Evolutionary conservation across 2,888 invertebrate species (phyloP).

Genomic region (Rhingia campestris): DNA sequence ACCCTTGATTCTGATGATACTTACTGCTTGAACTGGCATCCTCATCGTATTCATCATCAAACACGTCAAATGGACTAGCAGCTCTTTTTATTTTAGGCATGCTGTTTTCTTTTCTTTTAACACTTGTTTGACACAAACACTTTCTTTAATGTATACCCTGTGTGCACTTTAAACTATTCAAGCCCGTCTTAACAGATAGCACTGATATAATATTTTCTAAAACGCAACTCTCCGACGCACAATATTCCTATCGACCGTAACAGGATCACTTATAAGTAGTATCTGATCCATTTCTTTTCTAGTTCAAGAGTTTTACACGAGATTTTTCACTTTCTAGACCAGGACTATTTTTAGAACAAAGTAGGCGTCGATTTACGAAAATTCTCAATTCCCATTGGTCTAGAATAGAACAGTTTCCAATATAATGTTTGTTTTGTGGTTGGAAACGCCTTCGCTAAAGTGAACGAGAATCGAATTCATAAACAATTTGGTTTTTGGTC

Average conservation of each 20-base stretch:
- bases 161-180: too few species aligned
- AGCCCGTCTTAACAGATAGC: too few species aligned
- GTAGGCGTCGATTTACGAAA: constrained; percentile 77
- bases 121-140: constrained; percentile 82
- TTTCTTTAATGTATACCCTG: too few species aligned
- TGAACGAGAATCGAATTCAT: constrained; percentile 12
- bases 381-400: constrained; percentile 52
- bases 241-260: constrained; percentile 4
- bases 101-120: constrained; percentile 78
- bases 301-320: constrained; percentile 70
- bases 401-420: constrained; percentile 33
- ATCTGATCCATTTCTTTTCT: constrained; percentile 75
- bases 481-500: constrained; percentile 37
- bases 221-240: constrained; percentile 26
- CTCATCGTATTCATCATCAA: constrained; percentile 82
- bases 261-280: constrained; percentile 69
- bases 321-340: constrained; percentile 49
- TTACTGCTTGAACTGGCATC: constrained; percentile 82
- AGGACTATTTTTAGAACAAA: constrained; percentile 81
- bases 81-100: constrained; percentile 80
- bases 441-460: constrained; percentile 55
- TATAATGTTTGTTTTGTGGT: constrained; percentile 10
- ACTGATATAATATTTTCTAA: background rate
- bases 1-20: constrained; percentile 45
- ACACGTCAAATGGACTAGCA: constrained; percentile 79